phyloP scores from a whole-genome alignment of 2,888 invertebrate genomes.

The Stramonita haemastoma region DNA sequence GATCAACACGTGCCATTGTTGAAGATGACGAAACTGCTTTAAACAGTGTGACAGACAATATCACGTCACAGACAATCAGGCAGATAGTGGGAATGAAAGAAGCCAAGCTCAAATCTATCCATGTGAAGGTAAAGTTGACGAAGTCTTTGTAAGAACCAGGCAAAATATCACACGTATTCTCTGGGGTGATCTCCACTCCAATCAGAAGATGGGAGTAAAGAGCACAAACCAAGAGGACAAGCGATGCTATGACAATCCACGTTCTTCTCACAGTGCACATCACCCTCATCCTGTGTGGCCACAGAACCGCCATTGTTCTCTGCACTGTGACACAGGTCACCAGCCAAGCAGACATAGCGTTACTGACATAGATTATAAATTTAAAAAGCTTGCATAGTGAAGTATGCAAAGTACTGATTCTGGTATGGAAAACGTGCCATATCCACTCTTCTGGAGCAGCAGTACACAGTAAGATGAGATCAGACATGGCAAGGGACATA shows the following conservation, averaged over 20 bases:
- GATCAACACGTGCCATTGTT: neutral
- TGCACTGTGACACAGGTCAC: neutral
- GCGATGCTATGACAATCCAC: neutral
- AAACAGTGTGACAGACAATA: neutral
- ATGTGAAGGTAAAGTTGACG: neutral
- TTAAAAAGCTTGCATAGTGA: neutral
- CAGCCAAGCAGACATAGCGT: neutral
- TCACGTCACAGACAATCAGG: neutral
- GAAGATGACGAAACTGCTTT: neutral
- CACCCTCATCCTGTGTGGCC: neutral
- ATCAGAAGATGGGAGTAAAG: neutral
- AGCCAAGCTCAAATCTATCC: neutral
- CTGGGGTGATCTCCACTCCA: neutral
- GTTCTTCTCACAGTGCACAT: neutral
- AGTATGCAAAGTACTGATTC: neutral
- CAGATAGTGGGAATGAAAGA: neutral
- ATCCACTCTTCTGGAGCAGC: neutral
- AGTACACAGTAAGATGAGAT: neutral
- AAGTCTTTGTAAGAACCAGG: neutral
- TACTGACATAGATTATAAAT: neutral
- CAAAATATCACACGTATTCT: neutral
- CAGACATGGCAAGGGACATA: neutral
- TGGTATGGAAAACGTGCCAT: neutral
- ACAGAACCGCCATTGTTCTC: neutral
- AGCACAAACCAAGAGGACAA: neutral